Conservation (phyloP, 2,888 invertebrate genomes). For the Didymodactylos carnosus region DNA sequence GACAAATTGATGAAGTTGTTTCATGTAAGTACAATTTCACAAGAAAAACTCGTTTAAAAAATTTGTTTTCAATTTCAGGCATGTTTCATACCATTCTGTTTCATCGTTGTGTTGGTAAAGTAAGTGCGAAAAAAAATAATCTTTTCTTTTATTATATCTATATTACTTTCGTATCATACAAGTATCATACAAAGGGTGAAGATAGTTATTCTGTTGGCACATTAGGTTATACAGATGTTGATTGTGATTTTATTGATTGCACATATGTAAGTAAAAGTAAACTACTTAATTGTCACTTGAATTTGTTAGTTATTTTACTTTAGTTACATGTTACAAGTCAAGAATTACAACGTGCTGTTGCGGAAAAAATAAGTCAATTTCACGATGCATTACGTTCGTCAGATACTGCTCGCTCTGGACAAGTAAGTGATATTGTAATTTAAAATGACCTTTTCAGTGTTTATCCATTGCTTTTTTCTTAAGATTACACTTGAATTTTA, state of each 20-base stretch:
- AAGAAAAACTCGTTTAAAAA: too few relatives aligned
- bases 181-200: conserved; percentile 16
- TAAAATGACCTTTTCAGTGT: background rate
- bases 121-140: conserved; percentile 18
- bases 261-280: conserved; percentile 58
- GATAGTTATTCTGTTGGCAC: conserved; percentile 85
- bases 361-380: conserved; percentile 48
- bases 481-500: conserved; percentile 76
- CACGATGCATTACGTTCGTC: conserved; percentile 31
- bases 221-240: conserved; percentile 80
- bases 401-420: conserved; percentile 27
- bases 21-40: too few relatives aligned
- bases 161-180: background rate
- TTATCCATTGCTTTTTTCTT: background rate
- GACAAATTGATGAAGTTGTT: conserved; percentile 32
- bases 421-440: conserved; percentile 24
- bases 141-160: too few relatives aligned
- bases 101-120: conserved; percentile 37
- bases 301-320: background rate
- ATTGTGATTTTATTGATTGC: conserved; percentile 90
- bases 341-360: conserved; percentile 34
- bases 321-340: conserved; percentile 64
- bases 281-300: background rate
- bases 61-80: conserved; percentile 10
- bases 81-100: conserved; percentile 37